Base-by-base conservation (phyloP, 2,888 invertebrate genomes). In the Ptilodon capucinus region DNA sequence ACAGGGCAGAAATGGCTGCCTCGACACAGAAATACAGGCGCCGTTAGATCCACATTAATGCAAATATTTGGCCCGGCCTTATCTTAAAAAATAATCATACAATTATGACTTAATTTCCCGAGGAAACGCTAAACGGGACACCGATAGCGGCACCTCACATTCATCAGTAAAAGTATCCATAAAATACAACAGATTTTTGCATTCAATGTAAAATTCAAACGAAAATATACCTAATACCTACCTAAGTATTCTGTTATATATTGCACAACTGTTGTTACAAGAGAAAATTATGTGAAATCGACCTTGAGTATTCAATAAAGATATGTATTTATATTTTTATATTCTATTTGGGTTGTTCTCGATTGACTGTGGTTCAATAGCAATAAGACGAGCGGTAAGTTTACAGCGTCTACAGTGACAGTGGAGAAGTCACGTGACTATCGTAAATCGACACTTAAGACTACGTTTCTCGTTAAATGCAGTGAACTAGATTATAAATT, bases 11-110 rank as follows among this genome's bases (percentile, higher is more conserved):
- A 68, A 62, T 69, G 76, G 70, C 83, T 79, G 84, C 84, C 84
- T 70, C 70, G 55, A 77, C 76, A 79, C 76, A 74, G 76, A 81
- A 77, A 79, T 70, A 79, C 81, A 84, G 81, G 79, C 80, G 87
- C 86, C 84, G 76, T 74, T 66, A 72, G 86, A 84, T 89, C 85
- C 86, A 82, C 68, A 76, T 73, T 87, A 90, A 89, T 91, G 91
- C 91, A 89, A n/a, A 81, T 88, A 87, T 87, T 89, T 88, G 91
- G 90, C 91, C 91, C 91, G 91, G 91, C 90, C 90, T 87, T 81
- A 80, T 70, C 87, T 87, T 88, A 88, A 71, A 84, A 82, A 85
- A 84, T 89, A 88, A 87, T 86, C 86, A 87, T 74, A 88, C 77
- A 87, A 77, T 65, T 87, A 90, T 89, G 90, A 91, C 90, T 90